Evolutionary conservation across 2,888 invertebrate genomes (phyloP).

Genomic region (Bimastos eiseni): DNA sequence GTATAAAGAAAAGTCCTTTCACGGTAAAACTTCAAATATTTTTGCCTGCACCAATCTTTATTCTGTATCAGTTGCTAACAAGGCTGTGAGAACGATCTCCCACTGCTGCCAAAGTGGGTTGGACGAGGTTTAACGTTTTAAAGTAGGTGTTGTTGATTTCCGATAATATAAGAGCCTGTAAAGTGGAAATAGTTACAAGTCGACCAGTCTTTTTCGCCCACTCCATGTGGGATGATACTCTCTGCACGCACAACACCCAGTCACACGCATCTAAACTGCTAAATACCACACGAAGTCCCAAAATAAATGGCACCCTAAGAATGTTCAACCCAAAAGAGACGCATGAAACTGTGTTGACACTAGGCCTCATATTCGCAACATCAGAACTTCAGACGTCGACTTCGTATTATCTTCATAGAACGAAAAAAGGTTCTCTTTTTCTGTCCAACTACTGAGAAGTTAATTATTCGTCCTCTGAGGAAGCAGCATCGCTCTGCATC

Average conservation of each 20-base stretch:
- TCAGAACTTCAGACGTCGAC: too few species aligned
- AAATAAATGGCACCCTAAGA: not conserved
- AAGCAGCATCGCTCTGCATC: not conserved
- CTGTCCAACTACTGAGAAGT: not conserved
- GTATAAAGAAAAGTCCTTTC: not conserved
- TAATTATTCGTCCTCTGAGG: not conserved
- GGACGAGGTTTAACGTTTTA: too few species aligned
- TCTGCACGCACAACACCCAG: too few species aligned
- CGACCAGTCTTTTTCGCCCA: too few species aligned
- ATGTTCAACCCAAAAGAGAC: not conserved
- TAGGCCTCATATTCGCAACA: too few species aligned
- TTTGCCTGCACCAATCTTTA: not conserved
- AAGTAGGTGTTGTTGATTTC: too few species aligned
- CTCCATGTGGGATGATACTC: too few species aligned
- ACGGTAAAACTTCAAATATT: not conserved
- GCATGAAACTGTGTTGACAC: not conserved
- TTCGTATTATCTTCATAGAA: not conserved
- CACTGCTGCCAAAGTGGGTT: too few species aligned
- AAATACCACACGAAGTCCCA: not conserved
- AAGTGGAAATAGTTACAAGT: too few species aligned
- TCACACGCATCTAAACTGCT: not conserved
- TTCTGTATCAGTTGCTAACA: too few species aligned
- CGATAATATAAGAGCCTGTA: too few species aligned
- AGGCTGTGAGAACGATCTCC: too few species aligned
- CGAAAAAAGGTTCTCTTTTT: not conserved